phyloP scores from a whole-genome alignment of 2,113 vertebrate genomes.

The Acrocephalus kingi region DNA sequence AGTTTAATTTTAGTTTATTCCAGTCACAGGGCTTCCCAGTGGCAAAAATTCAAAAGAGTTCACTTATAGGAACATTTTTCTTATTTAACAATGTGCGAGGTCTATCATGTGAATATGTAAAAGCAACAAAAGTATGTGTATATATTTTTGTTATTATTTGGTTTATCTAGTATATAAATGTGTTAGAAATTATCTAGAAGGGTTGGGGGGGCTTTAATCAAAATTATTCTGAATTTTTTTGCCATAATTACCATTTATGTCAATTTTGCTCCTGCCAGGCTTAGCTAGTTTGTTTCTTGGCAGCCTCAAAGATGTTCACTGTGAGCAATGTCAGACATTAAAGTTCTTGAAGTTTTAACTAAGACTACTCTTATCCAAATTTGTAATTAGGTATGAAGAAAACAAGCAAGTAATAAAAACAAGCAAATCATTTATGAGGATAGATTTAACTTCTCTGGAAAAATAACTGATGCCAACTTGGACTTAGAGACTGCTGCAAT shows the following conservation, averaged over 20 bases:
- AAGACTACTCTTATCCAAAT: neutral
- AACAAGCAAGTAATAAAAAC: neutral
- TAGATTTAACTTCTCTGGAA: neutral
- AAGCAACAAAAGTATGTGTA: neutral
- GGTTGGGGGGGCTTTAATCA: neutral
- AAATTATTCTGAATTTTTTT: neutral
- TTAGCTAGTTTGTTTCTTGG: neutral
- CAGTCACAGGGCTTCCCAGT: neutral
- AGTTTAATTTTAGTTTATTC: conserved; percentile 20
- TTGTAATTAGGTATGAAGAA: neutral
- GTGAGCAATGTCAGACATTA: neutral
- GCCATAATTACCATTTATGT: neutral
- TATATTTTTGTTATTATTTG: neutral
- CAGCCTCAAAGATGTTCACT: neutral
- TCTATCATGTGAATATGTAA: neutral
- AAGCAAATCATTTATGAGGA: neutral
- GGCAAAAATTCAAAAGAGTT: neutral
- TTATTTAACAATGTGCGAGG: neutral
- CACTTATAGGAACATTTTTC: neutral
- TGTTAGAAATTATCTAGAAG: neutral
- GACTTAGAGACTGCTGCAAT: neutral
- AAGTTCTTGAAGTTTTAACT: neutral
- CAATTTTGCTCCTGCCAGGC: neutral
- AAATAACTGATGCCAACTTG: neutral
- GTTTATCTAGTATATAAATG: neutral